Evolutionary conservation across 92 coral and sea anemone genomes (phyloP), one percentile per base, ranked within the genome.

Genomic region (Siderastrea siderea): DNA sequence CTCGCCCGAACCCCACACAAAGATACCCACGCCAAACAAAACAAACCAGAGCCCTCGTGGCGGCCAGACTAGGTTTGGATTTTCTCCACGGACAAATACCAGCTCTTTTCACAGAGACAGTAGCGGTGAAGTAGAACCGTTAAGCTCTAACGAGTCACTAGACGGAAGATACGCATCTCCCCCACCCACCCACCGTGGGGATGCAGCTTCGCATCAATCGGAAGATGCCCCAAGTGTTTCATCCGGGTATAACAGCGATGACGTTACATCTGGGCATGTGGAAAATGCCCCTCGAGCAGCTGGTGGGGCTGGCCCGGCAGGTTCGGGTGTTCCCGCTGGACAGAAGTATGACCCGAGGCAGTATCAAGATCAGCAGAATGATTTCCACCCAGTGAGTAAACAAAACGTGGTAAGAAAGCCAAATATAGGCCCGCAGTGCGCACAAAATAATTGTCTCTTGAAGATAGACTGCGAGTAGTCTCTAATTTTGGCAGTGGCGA

Each of bases 181-280:
- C 26, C 77, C 90, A 46, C 92, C 93, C 16, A 85, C 89, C 49
- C 93, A 81, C 47, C 86, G 91, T 60, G 88, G 77, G 59, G 83
- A 80, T 6, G 87, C 75, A 45, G 81, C 85, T 64, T 73, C 78
- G 4, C 91, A 89, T 49, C 83, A 83, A 48, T 74, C 88, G 43
- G 98, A 94, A 84, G 98, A 95, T 68, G 95, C 99, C 6, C 98
- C 98, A 16, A 97, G 99, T 70, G 93, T 97, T 58, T 97, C 99
- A 66, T 97, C 99, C 15, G 99, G 99, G 47, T 97, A 97, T 91
- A 94, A 94, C 86, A 97, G 99, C 89, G 99, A 97, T 87, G 98
- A 95, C 87, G 76, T 91, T 72, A 84, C 80, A 77, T 77, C 81
- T 47, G 92, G 55, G 6, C 83, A 77, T 26, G 82, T 80, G 50